Conservation (phyloP, 2,113 vertebrate genomes). For the Peromyscus californicus region DNA sequence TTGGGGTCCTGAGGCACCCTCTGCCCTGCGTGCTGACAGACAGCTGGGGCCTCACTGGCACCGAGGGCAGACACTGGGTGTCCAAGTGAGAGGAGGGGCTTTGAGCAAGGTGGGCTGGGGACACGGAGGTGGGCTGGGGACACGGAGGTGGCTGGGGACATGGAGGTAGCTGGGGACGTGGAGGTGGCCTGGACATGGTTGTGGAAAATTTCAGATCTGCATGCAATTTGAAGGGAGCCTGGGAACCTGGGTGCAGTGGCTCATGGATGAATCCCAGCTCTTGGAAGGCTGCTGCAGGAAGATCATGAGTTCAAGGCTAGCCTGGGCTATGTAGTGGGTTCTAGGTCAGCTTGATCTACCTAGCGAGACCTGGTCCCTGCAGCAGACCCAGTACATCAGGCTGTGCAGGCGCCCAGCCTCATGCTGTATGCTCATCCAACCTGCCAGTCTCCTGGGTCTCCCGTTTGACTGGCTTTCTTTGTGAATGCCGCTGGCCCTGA, state of each 20-base stretch:
- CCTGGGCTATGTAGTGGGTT: background rate
- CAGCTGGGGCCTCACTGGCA: background rate
- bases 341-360: background rate
- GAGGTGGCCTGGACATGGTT: background rate
- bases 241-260: background rate
- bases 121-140: background rate
- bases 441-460: background rate
- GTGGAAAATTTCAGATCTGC: too few relatives aligned
- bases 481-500: background rate
- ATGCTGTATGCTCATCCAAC: fast-evolving
- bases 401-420: background rate
- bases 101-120: background rate
- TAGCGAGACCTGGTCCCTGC: too few relatives aligned
- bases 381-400: background rate
- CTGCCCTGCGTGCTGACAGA: background rate
- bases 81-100: background rate
- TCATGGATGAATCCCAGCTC: background rate
- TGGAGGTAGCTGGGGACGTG: background rate
- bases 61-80: background rate
- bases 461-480: background rate
- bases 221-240: too few relatives aligned
- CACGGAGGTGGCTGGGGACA: background rate
- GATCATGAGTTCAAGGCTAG: background rate
- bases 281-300: background rate
- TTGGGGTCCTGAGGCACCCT: background rate